A percentile compares a stretch with the other conserved stretches of the same genome.
phyloP scores from a whole-genome alignment of 2,888 invertebrate genomes.

The Heteromurus nitidus region DNA sequence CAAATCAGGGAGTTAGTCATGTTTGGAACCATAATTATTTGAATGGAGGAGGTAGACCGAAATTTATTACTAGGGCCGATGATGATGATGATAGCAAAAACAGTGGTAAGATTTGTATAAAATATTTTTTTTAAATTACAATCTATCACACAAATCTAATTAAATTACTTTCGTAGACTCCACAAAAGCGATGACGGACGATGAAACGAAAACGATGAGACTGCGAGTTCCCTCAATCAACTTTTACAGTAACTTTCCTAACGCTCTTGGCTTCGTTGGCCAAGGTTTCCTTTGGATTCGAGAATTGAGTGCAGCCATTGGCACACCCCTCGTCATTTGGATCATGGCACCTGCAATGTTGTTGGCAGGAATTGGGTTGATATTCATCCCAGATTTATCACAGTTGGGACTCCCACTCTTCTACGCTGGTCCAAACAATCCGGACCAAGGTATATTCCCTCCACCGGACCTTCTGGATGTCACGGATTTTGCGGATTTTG shows the following conservation, averaged over 20 bases:
- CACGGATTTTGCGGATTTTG: slow-evolving; percentile 3
- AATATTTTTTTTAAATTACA: background rate
- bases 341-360: slow-evolving; percentile 27
- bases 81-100: background rate
- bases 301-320: slow-evolving; percentile 44
- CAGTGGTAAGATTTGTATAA: background rate
- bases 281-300: slow-evolving; percentile 52
- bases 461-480: background rate
- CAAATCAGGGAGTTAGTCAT: background rate
- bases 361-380: slow-evolving; percentile 39
- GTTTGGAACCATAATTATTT: background rate
- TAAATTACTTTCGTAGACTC: too few species aligned
- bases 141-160: too few species aligned
- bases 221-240: slow-evolving; percentile 40
- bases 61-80: background rate
- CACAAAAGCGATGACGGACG: too few species aligned
- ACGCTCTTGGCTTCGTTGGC: slow-evolving; percentile 36
- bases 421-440: slow-evolving; percentile 44
- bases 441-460: background rate
- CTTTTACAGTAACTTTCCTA: slow-evolving; percentile 50
- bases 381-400: slow-evolving; percentile 53
- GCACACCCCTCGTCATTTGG: slow-evolving; percentile 47
- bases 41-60: background rate
- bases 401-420: slow-evolving; percentile 29
- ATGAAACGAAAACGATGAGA: slow-evolving; percentile 12